These are phyloP conservation scores for Drosophila setosimentum DNA, from an alignment of 2,888 invertebrate genomes.

Conservation along the genomic window DNA sequence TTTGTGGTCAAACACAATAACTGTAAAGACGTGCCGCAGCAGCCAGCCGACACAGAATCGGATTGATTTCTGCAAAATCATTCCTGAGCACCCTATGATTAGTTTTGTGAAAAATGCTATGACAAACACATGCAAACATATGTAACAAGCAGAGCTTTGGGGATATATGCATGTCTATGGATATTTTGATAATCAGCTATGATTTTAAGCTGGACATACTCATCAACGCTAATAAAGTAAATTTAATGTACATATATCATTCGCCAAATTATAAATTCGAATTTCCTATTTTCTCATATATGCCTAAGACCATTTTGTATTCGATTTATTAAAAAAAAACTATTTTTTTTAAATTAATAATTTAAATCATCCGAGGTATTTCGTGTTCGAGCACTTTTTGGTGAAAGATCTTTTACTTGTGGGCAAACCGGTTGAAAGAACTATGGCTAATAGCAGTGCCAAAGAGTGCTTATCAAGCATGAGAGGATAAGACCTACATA, in stretches of 20 bases:
- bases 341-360: too few relatives aligned
- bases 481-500: conserved; percentile 49
- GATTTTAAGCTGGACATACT: not conserved
- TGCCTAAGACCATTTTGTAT: not conserved
- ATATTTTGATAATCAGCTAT: not conserved
- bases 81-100: conserved; percentile 12
- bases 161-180: not conserved
- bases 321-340: not conserved
- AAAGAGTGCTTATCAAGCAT: conserved; percentile 71
- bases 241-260: not conserved
- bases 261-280: not conserved
- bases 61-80: conserved; percentile 38
- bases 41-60: conserved; percentile 10
- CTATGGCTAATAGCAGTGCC: conserved; percentile 58
- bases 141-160: not conserved
- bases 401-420: conserved; percentile 21
- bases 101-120: not conserved
- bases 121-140: not conserved
- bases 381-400: not conserved
- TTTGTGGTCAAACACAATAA: conserved; percentile 73
- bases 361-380: too few relatives aligned
- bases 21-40: conserved; percentile 51
- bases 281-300: not conserved
- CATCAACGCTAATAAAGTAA: not conserved
- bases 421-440: conserved; percentile 70